Evolutionary conservation across 1,140 invertebrate species (phyloP), one percentile per base, ranked within the genome.

Genomic region (Lysiphlebus fabarum): DNA sequence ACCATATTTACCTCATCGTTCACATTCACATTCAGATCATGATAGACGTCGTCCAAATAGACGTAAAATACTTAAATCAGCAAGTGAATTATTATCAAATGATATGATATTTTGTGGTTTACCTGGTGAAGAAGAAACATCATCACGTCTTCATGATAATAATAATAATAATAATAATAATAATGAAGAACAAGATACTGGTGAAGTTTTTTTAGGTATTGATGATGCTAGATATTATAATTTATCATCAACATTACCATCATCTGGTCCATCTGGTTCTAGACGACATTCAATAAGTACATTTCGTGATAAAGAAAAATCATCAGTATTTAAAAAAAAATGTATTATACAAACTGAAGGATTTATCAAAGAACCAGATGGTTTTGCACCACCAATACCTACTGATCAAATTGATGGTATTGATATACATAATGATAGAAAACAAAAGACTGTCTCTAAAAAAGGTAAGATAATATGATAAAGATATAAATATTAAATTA

Each of bases 261-360:
- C 55, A 9, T 34, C 63, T 9, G 70, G 68, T 0, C 56, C 62
- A 8, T 56, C 61, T 6, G 64, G 71, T 14, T 69, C 70, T 53
- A 75, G 83, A 51, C 72, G 83, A 61, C 83, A 84, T 63, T 84
- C 82, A 5, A 82, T 84, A 43, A 80, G 83, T 12, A 81, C 81
- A 4, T 83, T 81, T 55, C 59, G 78, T 0, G 67, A 62, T 1
- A 75, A 77, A 50, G 75, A 76, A 59, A 63, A 63, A 51, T 56
- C 44, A 5, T 9, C 41, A 9, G 38, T 7, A 5, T 7, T 33
- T 33, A 53, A 53, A 9, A 65, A 51, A 51, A 65, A 45, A 14
- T 56, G 64, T 17, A 59, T 58, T 45, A 59, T 59, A 0, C 60
- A 64, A 17, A 53, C 53, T 26, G 51, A 63, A 0, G 62, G 56